Evolutionary conservation across 2,888 invertebrate species (phyloP), one percentile per base, ranked within the genome.

Genomic region (Thereva unica): DNA sequence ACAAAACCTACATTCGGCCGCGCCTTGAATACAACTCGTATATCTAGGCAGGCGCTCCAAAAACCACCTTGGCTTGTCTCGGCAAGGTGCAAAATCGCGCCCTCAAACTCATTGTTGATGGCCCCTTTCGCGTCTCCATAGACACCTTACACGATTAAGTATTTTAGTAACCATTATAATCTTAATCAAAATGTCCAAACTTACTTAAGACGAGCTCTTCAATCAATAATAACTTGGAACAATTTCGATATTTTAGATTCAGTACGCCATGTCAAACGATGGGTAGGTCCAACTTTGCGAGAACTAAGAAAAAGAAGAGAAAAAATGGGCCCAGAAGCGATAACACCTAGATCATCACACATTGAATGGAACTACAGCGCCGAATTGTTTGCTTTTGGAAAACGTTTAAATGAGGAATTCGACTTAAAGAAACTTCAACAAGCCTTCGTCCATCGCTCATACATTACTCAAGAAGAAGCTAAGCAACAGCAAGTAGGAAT

Each of bases 311-410:
- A 74, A 6, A 84, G 89, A 4, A 85, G 85, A 74, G 76, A 85
- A 3, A 85, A 83, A 76, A 74, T 84, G 35, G 89, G 87, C 0
- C 84, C 85, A 5, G 85, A 88, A 74, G 75, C 78, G 4, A 75
- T 77, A 35, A 75, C 77, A 37, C 82, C 82, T 1, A 82, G 93
- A 70, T 89, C 87, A 37, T 83, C 84, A 6, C 91, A 84, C 75
- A 72, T 89, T n/a, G 92, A 91, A 75, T 94, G 96, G 96, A 96
- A 95, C 77, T 87, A 92, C 73, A 87, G 90, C 73, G 87, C 93
- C 0, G 96, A 97, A 82, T 71, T 97, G 3, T 95, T 84, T 82
- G 92, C 96, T 0, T 97, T 97, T 83, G 90, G 89, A 7, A 89
- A 89, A 75, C 84, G 97, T 37, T 82, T 97, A 10, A 87, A 89